Evolutionary conservation across 2,113 vertebrate genomes (phyloP).

Genomic region (Pagrus major): DNA sequence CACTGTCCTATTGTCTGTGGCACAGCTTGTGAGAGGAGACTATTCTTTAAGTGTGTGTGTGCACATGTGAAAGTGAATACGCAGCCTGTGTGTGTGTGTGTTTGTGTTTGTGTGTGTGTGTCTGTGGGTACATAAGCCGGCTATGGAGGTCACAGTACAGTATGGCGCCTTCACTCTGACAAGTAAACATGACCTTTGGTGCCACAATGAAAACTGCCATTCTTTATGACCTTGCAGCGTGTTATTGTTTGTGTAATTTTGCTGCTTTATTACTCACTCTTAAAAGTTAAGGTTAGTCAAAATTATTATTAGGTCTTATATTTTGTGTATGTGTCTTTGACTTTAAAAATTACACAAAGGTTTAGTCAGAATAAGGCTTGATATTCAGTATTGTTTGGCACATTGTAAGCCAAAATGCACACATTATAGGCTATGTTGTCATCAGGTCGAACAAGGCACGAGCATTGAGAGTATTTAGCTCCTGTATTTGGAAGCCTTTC

Average conservation of each 20-base stretch:
- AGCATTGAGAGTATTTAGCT: too few relatives aligned
- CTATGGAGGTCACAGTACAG: constrained; percentile 83
- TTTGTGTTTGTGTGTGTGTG: constrained; percentile 46
- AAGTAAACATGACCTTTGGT: constrained; percentile 85
- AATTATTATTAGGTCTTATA: neutral
- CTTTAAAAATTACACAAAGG: neutral
- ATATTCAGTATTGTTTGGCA: neutral
- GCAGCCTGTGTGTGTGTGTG: constrained; percentile 34
- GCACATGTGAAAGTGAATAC: constrained; percentile 61
- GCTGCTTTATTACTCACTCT: constrained; percentile 51
- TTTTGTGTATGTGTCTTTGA: neutral
- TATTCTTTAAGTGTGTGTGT: constrained; percentile 61
- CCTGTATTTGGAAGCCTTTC: too few relatives aligned
- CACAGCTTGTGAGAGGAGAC: constrained; percentile 55
- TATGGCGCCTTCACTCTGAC: constrained; percentile 84
- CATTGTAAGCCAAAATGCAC: neutral
- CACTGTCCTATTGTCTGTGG: constrained; percentile 64
- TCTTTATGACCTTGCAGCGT: constrained; percentile 79
- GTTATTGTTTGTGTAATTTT: constrained; percentile 73
- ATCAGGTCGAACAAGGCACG: neutral
- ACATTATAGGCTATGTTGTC: neutral
- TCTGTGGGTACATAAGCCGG: constrained; percentile 69
- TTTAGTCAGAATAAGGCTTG: neutral
- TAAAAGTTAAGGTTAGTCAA: constrained; percentile 40
- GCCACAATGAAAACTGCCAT: constrained; percentile 80